phyloP scores from a whole-genome alignment of 2,888 invertebrate species.

The Brachyopa scutellaris region DNA sequence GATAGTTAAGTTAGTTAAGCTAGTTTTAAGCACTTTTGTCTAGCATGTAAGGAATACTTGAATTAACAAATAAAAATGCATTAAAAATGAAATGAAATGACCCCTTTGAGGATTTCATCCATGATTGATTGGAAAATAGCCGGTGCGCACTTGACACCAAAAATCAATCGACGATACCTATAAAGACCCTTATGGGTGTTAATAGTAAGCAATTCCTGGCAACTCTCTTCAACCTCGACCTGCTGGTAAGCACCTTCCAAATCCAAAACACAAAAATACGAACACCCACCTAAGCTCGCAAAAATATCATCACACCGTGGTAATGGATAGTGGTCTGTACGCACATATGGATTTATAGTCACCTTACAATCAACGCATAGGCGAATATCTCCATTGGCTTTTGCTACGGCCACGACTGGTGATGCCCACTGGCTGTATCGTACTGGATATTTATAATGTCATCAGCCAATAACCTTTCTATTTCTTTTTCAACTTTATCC shows the following conservation, averaged over 20 bases:
- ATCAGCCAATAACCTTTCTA: neutral
- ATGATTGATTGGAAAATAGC: neutral
- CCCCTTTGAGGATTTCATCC: slow-evolving; percentile 1
- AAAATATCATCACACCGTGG: slow-evolving; percentile 16
- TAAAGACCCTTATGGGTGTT: slow-evolving; percentile 54
- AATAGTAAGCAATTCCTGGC: slow-evolving; percentile 71
- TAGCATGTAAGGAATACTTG: too few species aligned
- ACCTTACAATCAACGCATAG: slow-evolving; percentile 76
- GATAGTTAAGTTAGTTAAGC: too few species aligned
- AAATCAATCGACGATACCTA: too few species aligned
- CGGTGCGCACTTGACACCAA: too few species aligned
- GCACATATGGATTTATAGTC: slow-evolving; percentile 60
- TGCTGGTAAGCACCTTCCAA: slow-evolving; percentile 72
- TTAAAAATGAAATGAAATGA: too few species aligned
- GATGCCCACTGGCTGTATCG: slow-evolving; percentile 73
- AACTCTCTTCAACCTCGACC: slow-evolving; percentile 62
- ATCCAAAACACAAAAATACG: slow-evolving; percentile 65
- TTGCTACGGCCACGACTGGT: slow-evolving; percentile 75
- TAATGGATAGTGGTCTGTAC: slow-evolving; percentile 75
- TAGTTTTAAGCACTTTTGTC: too few species aligned
- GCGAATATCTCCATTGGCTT: too few species aligned
- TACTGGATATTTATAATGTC: neutral
- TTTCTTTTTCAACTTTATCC: neutral
- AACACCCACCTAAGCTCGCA: slow-evolving; percentile 62
- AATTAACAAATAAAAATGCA: too few species aligned